Evolutionary conservation across 2,888 invertebrate species (phyloP).

Genomic region (Copidosoma aretas): DNA sequence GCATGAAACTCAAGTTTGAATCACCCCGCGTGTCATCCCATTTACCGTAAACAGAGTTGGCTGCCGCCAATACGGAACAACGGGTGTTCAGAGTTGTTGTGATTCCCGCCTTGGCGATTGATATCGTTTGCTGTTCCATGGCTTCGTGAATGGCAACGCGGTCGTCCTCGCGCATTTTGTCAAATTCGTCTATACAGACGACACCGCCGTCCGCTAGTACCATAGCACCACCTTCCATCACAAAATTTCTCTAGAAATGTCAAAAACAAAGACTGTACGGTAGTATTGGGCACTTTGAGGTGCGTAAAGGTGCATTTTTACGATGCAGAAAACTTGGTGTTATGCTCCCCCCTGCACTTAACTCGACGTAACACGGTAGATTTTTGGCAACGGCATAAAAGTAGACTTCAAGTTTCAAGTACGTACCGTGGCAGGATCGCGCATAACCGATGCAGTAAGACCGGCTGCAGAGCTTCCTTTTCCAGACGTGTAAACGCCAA

Average conservation of each 20-base stretch:
- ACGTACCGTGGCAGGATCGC: conserved; percentile 88
- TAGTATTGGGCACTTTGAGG: too few relatives aligned
- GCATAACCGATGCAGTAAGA: conserved; percentile 94
- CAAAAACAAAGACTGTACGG: background rate
- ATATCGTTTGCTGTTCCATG: conserved; percentile 99
- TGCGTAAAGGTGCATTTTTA: too few relatives aligned
- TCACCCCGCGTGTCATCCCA: conserved; percentile 99
- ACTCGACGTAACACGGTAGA: background rate
- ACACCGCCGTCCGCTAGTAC: conserved; percentile 99
- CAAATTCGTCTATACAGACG: conserved; percentile 99
- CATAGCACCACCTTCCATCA: conserved; percentile 99
- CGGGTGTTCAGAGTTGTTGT: conserved; percentile 98
- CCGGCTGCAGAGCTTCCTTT: conserved; percentile 99
- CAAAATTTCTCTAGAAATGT: conserved; percentile 80
- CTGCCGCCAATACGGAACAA: conserved; percentile 98
- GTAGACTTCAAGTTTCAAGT: conserved; percentile 48
- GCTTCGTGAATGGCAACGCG: conserved; percentile 99
- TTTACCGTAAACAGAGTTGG: conserved; percentile 96
- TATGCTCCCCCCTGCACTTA: background rate
- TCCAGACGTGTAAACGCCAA: conserved; percentile 98
- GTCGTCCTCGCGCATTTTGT: conserved; percentile 99
- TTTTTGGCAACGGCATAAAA: too few relatives aligned
- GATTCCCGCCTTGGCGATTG: conserved; percentile 99
- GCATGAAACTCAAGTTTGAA: conserved; percentile 99
- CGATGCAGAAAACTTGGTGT: too few relatives aligned